These are phyloP conservation scores for Sebastes alutus DNA, from an alignment of 2,797 vertebrate species.

Conservation along the genomic window DNA sequence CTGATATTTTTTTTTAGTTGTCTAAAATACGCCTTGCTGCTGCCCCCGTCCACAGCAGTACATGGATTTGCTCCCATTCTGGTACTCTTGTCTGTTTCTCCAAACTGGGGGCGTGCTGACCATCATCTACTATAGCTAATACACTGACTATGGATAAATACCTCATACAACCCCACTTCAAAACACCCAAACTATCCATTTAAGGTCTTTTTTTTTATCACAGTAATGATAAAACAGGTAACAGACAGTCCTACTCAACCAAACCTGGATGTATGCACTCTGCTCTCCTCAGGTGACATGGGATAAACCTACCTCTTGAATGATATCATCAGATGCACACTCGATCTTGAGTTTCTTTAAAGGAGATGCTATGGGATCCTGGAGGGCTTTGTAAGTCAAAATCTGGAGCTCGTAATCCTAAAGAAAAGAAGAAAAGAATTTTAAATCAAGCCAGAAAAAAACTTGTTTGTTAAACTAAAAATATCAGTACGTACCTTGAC, in stretches of 20 bases:
- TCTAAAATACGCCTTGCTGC: neutral
- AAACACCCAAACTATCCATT: no score
- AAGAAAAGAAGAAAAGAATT: neutral
- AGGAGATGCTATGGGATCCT: slow-evolving; percentile 90
- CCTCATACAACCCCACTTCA: neutral
- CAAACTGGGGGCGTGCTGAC: neutral
- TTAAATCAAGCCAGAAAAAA: neutral
- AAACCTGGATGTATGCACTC: neutral
- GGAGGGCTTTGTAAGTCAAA: slow-evolving; percentile 92
- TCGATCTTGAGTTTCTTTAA: slow-evolving; percentile 94
- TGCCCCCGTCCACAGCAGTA: neutral
- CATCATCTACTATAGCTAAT: neutral
- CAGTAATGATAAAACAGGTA: neutral
- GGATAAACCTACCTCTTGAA: slow-evolving; percentile 88
- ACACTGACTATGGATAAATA: neutral
- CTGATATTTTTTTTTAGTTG: neutral
- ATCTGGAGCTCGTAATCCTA: slow-evolving; percentile 96
- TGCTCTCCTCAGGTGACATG: neutral
- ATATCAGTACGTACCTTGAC: slow-evolving; percentile 85
- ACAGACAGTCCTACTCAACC: neutral
- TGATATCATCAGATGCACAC: slow-evolving; percentile 89
- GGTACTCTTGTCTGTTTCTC: neutral
- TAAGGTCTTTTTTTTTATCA: neutral
- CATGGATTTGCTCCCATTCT: no score
- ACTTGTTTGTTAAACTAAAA: neutral